A percentile compares a stretch with the other conserved stretches of the same genome.
Evolutionary conservation across 2,888 invertebrate species (phyloP).

Genomic region (Pterostichus madidus): DNA sequence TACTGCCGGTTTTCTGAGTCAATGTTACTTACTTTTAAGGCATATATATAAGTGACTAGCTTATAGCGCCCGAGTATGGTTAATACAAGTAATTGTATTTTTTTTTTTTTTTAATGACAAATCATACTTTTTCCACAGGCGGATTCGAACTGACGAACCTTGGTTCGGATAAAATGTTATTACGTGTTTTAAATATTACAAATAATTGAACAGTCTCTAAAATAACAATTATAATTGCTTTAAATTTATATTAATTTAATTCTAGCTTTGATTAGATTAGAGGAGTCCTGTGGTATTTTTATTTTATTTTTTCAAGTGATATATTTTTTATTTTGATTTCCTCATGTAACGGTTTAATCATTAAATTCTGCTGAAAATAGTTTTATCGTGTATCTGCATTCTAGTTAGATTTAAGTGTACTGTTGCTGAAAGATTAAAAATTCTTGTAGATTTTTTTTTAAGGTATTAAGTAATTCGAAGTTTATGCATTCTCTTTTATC

Average conservation of each 20-base stretch:
- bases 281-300: not conserved
- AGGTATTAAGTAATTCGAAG: not conserved
- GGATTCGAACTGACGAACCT: no score
- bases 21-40: no score
- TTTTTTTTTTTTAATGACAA: no score
- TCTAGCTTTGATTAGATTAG: not conserved
- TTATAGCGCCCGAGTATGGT: no score
- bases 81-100: no score
- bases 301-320: not conserved
- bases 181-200: no score
- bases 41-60: no score
- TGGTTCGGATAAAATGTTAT: no score
- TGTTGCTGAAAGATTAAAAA: slow-evolving; percentile 7
- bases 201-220: no score
- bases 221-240: no score
- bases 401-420: slow-evolving; percentile 4
- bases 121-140: no score
- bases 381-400: slow-evolving; percentile 16
- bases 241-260: not conserved
- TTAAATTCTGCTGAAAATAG: slow-evolving; percentile 15
- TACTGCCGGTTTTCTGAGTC: no score
- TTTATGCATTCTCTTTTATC: not conserved
- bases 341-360: slow-evolving; percentile 14
- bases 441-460: not conserved
- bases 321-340: slow-evolving; percentile 33